Conservation (phyloP, 2,888 invertebrate genomes). For the Dugesia japonica region DNA sequence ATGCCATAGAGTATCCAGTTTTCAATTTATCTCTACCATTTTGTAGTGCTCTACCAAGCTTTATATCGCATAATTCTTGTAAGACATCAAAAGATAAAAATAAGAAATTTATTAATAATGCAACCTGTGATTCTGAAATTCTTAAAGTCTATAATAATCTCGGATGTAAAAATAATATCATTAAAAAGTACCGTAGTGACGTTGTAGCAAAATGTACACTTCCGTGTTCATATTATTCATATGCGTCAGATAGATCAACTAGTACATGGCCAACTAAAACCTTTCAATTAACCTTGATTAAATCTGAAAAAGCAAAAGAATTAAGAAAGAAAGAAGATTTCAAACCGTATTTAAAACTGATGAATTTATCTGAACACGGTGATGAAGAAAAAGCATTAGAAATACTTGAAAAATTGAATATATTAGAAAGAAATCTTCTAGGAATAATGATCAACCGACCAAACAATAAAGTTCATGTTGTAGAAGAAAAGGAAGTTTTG, state of each 20-base stretch:
- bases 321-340: not conserved
- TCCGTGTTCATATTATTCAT: slow-evolving; percentile 31
- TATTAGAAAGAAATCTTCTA: slow-evolving; percentile 33
- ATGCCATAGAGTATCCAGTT: slow-evolving; percentile 33
- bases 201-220: slow-evolving; percentile 27
- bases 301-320: not conserved
- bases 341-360: not conserved
- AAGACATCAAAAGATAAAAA: not conserved
- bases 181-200: slow-evolving; percentile 32
- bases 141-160: slow-evolving; percentile 10
- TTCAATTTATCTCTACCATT: slow-evolving; percentile 22
- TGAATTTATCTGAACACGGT: not conserved
- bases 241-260: slow-evolving; percentile 31
- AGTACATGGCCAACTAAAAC: slow-evolving; percentile 34
- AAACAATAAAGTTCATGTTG: slow-evolving; percentile 34
- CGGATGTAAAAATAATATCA: slow-evolving; percentile 27
- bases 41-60: slow-evolving; percentile 26
- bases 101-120: slow-evolving; percentile 24
- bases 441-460: slow-evolving; percentile 33
- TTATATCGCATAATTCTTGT: slow-evolving; percentile 26
- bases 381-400: slow-evolving; percentile 24
- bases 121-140: slow-evolving; percentile 6
- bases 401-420: not conserved
- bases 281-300: slow-evolving; percentile 30
- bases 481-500: slow-evolving; percentile 34